Evolutionary conservation across 1,140 invertebrate genomes (phyloP), one percentile per base, ranked within the genome.

Genomic region (Drosophila arawakana): DNA sequence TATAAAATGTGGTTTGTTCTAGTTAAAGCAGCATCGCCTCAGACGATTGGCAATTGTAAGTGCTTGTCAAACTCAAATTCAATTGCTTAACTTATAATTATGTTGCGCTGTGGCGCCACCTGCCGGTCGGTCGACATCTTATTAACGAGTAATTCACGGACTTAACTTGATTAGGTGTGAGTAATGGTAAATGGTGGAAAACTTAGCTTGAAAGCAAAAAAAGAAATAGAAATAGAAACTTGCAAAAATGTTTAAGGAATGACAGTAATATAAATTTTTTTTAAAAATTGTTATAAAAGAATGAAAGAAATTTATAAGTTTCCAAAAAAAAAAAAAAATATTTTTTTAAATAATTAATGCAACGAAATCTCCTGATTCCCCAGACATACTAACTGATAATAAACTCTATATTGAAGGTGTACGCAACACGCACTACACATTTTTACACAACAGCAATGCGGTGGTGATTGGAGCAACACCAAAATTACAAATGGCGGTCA

Each of bases 401-500:
- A 35, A 49, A 39, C 54, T 43, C 25, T 43, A 49, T 21, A 9
- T 49, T 49, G 18, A 9, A 58, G 54, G 47, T 46, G 65, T 54
- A 39, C 47, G 47, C 15, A 6, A 54, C 13, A 34, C 50, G 11
- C 44, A 57, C 44, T 57, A 39, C 49, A 57, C 25, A 57, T 39
- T 61, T 25, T 7, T 6, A 10, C 3, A 11, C 10, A 3, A 11
- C 39, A 9, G 3, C 10, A 11, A 41, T 11, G 10, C 39, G 41
- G 7, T 11, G 41, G n/a, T 43, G 11, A 13, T 43, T 5, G 9
- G 15, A 34, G 21, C 37, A 11, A 44, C 15, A 60, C 60, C 72
- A 62, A 62, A 75, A 63, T 63, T 52, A 41, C 52, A 71, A 69
- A 63, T 44, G 59, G 37, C 30, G 59, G 52, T 52, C 52, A 75